Percentiles rank a stretch among this genome's conserved stretches.
Evolutionary conservation across 2,113 vertebrate species (phyloP).

Genomic region (Shinisaurus crocodilurus): DNA sequence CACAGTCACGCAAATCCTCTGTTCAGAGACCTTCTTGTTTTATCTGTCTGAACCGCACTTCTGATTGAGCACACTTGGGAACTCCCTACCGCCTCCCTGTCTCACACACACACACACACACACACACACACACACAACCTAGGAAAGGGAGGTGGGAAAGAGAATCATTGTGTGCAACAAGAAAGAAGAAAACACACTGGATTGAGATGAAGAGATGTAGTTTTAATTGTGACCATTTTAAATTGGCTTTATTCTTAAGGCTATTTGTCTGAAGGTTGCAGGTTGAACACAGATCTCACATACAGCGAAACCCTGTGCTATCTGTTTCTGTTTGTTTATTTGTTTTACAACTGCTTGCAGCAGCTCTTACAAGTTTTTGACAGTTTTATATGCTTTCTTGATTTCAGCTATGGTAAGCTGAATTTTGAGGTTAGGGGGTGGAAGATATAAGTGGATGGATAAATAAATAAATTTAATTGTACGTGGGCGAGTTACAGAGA

Average conservation of each 20-base stretch:
- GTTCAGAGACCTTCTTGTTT: background rate
- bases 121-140: no score
- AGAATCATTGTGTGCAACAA: background rate
- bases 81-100: background rate
- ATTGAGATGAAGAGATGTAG: background rate
- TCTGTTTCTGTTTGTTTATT: no score
- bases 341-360: background rate
- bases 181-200: background rate
- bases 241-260: constrained; percentile 15
- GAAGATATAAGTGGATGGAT: background rate
- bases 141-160: background rate
- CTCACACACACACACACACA: background rate
- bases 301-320: background rate
- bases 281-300: background rate
- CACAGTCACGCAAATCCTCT: background rate
- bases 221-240: constrained; percentile 20
- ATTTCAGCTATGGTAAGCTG: background rate
- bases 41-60: background rate
- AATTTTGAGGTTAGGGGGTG: background rate
- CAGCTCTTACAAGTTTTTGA: background rate
- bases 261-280: constrained; percentile 15
- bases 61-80: fast-evolving
- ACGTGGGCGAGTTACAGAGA: background rate
- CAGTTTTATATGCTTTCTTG: background rate
- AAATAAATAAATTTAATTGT: background rate